Percentiles rank a stretch among this genome's conserved stretches.
phyloP scores from a whole-genome alignment of 2,113 vertebrate species.

The Ranitomeya imitator region DNA sequence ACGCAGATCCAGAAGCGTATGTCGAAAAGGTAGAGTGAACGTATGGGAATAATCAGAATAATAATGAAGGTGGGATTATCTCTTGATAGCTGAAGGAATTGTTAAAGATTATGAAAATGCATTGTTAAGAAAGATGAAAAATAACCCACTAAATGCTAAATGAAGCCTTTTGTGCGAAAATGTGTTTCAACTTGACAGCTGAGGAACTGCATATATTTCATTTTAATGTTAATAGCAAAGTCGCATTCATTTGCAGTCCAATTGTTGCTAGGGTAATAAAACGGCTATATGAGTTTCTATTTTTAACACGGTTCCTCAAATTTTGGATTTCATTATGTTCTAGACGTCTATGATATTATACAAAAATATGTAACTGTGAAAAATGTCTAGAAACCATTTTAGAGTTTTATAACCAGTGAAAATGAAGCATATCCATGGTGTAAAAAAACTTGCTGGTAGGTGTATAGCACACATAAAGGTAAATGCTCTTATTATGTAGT shows the following conservation, averaged over 20 bases:
- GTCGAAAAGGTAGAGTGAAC: not conserved
- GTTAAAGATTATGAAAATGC: not conserved
- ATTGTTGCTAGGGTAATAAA: not conserved
- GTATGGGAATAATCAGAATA: not conserved
- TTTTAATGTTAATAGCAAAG: slow-evolving; percentile 24
- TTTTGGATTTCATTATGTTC: not conserved
- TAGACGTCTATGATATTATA: not conserved
- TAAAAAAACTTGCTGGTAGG: not conserved
- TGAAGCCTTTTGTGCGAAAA: slow-evolving; percentile 14
- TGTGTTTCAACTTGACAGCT: slow-evolving; percentile 19
- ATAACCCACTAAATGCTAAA: slow-evolving; percentile 9
- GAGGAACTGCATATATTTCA: not conserved
- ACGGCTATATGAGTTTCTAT: not conserved
- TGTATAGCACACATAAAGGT: not conserved
- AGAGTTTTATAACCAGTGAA: not conserved
- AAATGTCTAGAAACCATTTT: not conserved
- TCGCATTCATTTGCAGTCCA: slow-evolving; percentile 8
- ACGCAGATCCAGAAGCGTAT: not conserved
- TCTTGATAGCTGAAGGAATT: not conserved
- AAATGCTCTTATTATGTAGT: not conserved
- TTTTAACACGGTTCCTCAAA: not conserved
- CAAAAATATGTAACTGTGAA: not conserved
- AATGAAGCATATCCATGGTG: not conserved
- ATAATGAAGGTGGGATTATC: slow-evolving; percentile 15
- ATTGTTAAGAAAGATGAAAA: slow-evolving; percentile 9